phyloP scores from a whole-genome alignment of 1,140 invertebrate species.

The Trachymyrmex cornetzi region DNA sequence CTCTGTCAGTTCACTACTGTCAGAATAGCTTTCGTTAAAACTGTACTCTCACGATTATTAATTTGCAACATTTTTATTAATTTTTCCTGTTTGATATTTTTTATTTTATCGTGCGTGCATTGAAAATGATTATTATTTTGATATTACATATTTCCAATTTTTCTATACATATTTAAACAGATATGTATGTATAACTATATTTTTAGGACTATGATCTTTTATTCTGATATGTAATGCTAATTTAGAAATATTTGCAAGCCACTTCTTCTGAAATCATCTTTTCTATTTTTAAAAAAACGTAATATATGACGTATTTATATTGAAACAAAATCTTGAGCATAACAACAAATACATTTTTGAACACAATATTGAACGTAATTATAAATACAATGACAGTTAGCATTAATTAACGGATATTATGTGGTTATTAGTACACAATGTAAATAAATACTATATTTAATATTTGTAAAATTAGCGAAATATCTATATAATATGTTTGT shows the following conservation, averaged over 20 bases:
- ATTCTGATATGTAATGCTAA: neutral
- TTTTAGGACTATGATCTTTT: neutral
- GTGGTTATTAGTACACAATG: neutral
- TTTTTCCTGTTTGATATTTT: slow-evolving; percentile 4
- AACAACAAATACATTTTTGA: neutral
- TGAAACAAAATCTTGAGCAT: neutral
- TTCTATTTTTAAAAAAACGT: neutral
- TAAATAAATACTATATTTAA: slow-evolving; percentile 41
- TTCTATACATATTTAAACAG: neutral
- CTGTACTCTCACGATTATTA: neutral
- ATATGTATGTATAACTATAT: neutral
- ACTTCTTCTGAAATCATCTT: neutral
- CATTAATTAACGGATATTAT: neutral
- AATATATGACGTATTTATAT: neutral
- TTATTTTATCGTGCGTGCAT: slow-evolving; percentile 1
- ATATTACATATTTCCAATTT: slow-evolving; percentile 16
- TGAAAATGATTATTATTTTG: slow-evolving; percentile 10
- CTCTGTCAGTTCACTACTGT: slow-evolving; percentile 2
- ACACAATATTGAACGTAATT: neutral
- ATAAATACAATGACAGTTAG: slow-evolving; percentile 5
- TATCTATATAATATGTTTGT: slow-evolving; percentile 39
- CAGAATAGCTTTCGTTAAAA: neutral
- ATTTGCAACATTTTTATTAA: neutral
- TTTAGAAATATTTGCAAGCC: slow-evolving; percentile 13
- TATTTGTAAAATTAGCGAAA: slow-evolving; percentile 36